Evolutionary conservation across 2,888 invertebrate genomes (phyloP).

Genomic region (Formica aserva): DNA sequence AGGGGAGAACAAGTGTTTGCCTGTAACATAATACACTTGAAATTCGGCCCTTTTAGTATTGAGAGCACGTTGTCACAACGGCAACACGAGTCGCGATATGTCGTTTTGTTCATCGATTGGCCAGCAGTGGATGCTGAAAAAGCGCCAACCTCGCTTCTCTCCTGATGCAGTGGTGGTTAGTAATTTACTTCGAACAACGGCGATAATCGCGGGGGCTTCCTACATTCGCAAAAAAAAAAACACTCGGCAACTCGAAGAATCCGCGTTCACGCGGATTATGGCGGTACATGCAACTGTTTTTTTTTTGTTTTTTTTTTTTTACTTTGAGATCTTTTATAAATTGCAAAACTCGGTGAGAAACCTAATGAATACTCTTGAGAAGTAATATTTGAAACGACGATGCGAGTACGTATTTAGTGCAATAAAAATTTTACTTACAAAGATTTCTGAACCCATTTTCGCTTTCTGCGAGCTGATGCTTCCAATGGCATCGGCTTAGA

Average conservation of each 20-base stretch:
- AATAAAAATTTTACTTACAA: background rate
- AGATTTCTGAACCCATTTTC: background rate
- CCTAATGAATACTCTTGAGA: background rate
- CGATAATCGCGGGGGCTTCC: background rate
- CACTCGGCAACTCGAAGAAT: background rate
- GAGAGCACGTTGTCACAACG: background rate
- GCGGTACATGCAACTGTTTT: background rate
- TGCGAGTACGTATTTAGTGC: background rate
- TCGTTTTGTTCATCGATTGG: background rate
- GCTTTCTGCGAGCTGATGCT: background rate
- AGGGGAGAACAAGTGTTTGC: background rate
- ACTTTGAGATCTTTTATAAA: background rate
- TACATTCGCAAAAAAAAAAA: background rate
- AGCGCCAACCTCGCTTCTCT: background rate
- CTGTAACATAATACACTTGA: constrained; percentile 61
- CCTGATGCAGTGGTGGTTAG: background rate
- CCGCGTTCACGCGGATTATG: background rate
- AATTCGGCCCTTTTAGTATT: constrained; percentile 49
- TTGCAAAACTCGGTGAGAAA: background rate
- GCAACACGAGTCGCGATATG: too few relatives aligned
- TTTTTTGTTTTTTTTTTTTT: background rate
- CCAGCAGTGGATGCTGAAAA: background rate
- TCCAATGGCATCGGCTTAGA: background rate
- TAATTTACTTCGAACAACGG: background rate
- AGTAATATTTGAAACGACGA: background rate